Base-by-base conservation (phyloP, 2,888 invertebrate genomes). In the Pogonocherus hispidulus region DNA sequence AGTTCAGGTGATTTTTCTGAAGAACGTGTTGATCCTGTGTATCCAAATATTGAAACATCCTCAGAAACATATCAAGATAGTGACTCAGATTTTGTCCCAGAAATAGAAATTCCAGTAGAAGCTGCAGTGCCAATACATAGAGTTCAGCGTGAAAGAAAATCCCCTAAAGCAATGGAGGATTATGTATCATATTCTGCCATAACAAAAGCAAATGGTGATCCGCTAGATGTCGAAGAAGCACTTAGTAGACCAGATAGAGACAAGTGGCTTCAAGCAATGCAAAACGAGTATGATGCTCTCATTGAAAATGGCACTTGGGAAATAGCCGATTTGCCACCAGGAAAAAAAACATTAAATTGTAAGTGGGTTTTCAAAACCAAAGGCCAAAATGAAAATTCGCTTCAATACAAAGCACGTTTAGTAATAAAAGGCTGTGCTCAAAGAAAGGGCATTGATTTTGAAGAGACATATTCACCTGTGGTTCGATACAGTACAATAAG, bases 131-230 rank as follows among this genome's bases (percentile, higher is more conserved):
- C 22, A 46, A 27, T 46, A 9, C 35, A 23, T 20, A 56, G 41
- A 56, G 9, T 18, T 41, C 56, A 56, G 56, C 19, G 41, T 1
- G 14, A 14, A 22, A 44, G 57, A 46, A 44, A 14, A 41, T 22
- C 44, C 16, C 44, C 44, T n/a, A 27, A 57, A 19, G 37, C 56
- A 37, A 37, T 56, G 41, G 22, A n/a, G 37, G 56, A 46, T 20
- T 57, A 41, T 41, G 41, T 56, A 6, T n/a, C 56, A 20, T 41
- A 56, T 55, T 35, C 55, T 16, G 37, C 35, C n/a, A n/a, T n/a
- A n/a, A 37, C 14, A 27, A 27, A 32, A 8, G 11, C 35, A 2
- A 35, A 6, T 37, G 2, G n/a, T 37, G 16, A n/a, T n/a, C n/a
- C n/a, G n/a, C n/a, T n/a, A n/a, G n/a, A n/a, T n/a, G n/a, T n/a